These are phyloP conservation scores for Chamaea fasciata DNA, from an alignment of 2,113 vertebrate genomes.

Conservation along the genomic window DNA sequence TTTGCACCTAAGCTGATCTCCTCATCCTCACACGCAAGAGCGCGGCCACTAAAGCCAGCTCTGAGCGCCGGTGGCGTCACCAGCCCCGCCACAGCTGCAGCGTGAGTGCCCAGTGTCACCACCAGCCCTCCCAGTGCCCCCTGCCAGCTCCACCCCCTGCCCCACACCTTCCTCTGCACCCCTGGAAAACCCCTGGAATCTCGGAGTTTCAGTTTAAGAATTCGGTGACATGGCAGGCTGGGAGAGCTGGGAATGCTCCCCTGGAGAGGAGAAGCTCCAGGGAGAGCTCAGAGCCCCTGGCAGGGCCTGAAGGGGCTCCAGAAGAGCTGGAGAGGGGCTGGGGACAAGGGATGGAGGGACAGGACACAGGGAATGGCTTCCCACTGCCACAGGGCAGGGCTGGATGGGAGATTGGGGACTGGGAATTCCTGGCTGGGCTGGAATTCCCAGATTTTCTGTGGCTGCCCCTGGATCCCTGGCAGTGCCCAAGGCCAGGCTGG, in stretches of 20 bases:
- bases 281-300: neutral
- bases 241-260: neutral
- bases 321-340: neutral
- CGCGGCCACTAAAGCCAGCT: neutral
- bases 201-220: accelerated
- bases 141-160: neutral
- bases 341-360: neutral
- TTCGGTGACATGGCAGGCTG: neutral
- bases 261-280: neutral
- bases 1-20: slow-evolving; percentile 44
- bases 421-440: neutral
- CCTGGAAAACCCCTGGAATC: accelerated
- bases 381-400: no score
- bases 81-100: neutral
- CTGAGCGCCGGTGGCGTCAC: neutral
- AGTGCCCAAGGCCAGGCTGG: neutral
- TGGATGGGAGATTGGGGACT: no score
- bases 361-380: neutral
- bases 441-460: neutral
- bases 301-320: neutral
- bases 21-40: neutral
- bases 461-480: neutral
- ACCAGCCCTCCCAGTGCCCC: neutral
- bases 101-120: accelerated
- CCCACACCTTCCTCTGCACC: neutral